phyloP scores from a whole-genome alignment of 2,797 vertebrate species.

The Diceros bicornis region DNA sequence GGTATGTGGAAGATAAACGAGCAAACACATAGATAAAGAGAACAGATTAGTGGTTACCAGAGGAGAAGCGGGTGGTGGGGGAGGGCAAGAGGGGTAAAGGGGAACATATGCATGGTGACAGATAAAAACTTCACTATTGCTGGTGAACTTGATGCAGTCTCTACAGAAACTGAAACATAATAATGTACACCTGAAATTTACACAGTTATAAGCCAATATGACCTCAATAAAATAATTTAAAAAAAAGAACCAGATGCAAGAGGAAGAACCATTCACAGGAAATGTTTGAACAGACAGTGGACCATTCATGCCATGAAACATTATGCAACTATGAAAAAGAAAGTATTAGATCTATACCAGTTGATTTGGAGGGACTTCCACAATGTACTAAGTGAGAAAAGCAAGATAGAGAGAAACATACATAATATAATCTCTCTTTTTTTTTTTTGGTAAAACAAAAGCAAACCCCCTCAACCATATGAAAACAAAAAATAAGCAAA shows the following conservation, averaged over 20 bases:
- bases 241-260: neutral
- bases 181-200: too few relatives aligned
- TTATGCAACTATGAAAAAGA: neutral
- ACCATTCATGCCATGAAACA: neutral
- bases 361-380: slow-evolving; percentile 28
- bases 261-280: neutral
- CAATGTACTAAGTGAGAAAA: neutral
- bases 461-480: neutral
- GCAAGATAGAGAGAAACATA: neutral
- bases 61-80: too few relatives aligned
- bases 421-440: neutral
- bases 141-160: too few relatives aligned
- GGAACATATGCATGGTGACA: too few relatives aligned
- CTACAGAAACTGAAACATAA: too few relatives aligned
- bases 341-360: neutral
- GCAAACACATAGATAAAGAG: too few relatives aligned
- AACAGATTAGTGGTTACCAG: too few relatives aligned
- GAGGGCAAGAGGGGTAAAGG: too few relatives aligned
- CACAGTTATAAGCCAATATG: too few relatives aligned
- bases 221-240: too few relatives aligned
- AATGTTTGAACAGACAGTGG: neutral
- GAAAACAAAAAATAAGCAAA: neutral
- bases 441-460: neutral
- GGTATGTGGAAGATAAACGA: neutral
- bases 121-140: too few relatives aligned